Evolutionary conservation across 2,797 vertebrate species (phyloP).

Genomic region (Discoglossus pictus): DNA sequence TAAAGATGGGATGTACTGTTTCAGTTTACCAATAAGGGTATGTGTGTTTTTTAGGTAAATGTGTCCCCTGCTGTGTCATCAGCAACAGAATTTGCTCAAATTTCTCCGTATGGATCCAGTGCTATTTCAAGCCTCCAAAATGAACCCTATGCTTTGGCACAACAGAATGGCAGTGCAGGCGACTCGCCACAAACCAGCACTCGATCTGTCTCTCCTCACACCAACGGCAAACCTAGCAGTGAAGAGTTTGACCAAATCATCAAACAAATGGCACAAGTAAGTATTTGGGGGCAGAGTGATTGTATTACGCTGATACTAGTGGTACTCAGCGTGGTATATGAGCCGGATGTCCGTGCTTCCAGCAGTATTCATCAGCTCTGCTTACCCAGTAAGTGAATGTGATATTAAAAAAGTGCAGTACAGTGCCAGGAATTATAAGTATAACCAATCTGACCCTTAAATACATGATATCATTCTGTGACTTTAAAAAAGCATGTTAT

Average conservation of each 20-base stretch:
- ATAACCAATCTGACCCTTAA: too few species aligned
- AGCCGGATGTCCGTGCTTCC: too few species aligned
- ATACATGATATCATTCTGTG: too few species aligned
- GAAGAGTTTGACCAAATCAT: conserved; percentile 86
- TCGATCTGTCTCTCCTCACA: conserved; percentile 57
- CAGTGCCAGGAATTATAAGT: too few species aligned
- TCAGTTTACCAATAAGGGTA: neutral
- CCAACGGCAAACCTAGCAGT: conserved; percentile 72
- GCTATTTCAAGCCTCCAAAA: conserved; percentile 69
- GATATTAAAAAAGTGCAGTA: too few species aligned
- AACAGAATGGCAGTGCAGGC: conserved; percentile 76
- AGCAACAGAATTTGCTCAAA: conserved; percentile 60
- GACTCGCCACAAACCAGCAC: conserved; percentile 64
- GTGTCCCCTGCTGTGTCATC: conserved; percentile 54
- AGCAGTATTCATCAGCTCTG: too few species aligned
- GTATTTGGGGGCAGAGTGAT: too few species aligned
- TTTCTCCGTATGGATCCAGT: conserved; percentile 58
- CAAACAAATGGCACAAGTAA: conserved; percentile 91
- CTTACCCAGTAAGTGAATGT: too few species aligned
- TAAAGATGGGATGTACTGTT: too few species aligned
- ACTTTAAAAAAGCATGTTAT: too few species aligned
- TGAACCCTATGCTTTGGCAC: conserved; percentile 69
- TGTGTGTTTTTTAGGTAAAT: conserved; percentile 68
- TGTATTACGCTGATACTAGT: too few species aligned
- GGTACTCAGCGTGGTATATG: too few species aligned